Percentiles rank a stretch among this genome's conserved stretches.
Conservation (phyloP, 1,140 invertebrate genomes). For the Plutomurus gul region DNA sequence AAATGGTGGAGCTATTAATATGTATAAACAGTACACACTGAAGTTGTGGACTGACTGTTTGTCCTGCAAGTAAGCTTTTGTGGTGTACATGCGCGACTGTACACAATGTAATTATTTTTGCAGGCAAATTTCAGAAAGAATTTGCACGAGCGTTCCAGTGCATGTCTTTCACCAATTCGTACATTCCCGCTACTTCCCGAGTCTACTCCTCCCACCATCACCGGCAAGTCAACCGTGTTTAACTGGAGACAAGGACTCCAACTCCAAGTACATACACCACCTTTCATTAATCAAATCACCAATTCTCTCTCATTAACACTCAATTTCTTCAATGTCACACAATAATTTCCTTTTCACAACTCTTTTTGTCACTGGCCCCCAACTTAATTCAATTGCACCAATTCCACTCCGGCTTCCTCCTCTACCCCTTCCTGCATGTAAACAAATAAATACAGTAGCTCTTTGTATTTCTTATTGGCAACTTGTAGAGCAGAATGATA, state of each 20-base stretch:
- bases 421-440: no score
- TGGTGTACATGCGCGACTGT: no score
- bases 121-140: slow-evolving; percentile 70
- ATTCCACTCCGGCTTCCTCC: no score
- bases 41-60: neutral
- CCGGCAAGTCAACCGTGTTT: slow-evolving; percentile 38
- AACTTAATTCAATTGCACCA: no score
- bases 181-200: slow-evolving; percentile 51
- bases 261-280: neutral
- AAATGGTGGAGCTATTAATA: neutral
- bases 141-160: slow-evolving; percentile 67
- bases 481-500: no score
- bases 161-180: slow-evolving; percentile 50
- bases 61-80: no score
- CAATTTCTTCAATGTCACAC: neutral
- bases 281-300: neutral
- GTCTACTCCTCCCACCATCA: slow-evolving; percentile 47
- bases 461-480: no score
- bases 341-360: neutral
- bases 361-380: no score
- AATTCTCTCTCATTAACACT: neutral
- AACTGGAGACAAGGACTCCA: neutral
- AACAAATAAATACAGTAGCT: no score
- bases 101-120: slow-evolving; percentile 54
- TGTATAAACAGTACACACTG: neutral